These are phyloP conservation scores for Dufourea novaeangliae DNA, from an alignment of 1,140 invertebrate genomes.

Conservation along the genomic window DNA sequence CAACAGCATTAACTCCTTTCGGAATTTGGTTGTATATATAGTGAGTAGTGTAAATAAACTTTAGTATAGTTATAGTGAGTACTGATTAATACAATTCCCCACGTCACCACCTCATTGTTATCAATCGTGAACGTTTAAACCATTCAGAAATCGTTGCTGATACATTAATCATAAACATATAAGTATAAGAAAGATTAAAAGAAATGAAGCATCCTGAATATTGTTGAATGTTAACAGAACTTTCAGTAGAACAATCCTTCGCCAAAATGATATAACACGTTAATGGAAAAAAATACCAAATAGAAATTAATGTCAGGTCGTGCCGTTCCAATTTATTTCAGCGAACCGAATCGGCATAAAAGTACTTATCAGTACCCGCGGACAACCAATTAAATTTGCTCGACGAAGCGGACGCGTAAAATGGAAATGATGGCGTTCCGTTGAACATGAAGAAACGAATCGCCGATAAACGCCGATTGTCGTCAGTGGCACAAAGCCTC, in stretches of 20 bases:
- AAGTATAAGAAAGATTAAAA: too few species aligned
- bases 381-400: conserved; percentile 60
- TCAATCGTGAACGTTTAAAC: too few species aligned
- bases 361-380: conserved; percentile 55
- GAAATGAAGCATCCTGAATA: background rate
- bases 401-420: conserved; percentile 54
- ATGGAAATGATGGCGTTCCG: conserved; percentile 46
- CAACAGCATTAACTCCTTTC: too few species aligned
- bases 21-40: too few species aligned
- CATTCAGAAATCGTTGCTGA: too few species aligned
- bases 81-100: too few species aligned
- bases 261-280: conserved; percentile 3
- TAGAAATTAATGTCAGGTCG: conserved; percentile 40
- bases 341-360: conserved; percentile 44
- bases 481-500: conserved; percentile 40
- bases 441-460: conserved; percentile 46
- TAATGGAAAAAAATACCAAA: conserved; percentile 31
- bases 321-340: conserved; percentile 52
- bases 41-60: too few species aligned
- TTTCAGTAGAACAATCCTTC: background rate
- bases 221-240: background rate
- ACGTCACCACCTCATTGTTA: too few species aligned
- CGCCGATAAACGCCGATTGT: conserved; percentile 49
- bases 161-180: too few species aligned
- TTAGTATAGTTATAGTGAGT: too few species aligned